These are phyloP conservation scores for Schizopygopsis malacanthus DNA, from an alignment of 2,797 vertebrate species.

Conservation along the genomic window DNA sequence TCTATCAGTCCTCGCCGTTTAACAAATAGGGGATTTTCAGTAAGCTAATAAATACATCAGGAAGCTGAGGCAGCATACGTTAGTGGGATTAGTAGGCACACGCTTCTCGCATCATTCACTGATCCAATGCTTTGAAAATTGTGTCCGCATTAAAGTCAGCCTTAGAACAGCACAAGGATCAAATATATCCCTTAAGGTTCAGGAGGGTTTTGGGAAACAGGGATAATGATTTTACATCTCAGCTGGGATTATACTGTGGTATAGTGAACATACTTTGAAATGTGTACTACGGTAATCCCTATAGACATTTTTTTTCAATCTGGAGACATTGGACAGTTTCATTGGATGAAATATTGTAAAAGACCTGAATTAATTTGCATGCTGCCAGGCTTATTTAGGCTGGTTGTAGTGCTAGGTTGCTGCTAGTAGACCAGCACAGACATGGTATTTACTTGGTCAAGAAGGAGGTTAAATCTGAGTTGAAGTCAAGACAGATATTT, in stretches of 20 bases:
- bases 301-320: neutral
- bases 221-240: conserved; percentile 1
- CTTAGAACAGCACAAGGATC: conserved; percentile 19
- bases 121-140: conserved; percentile 27
- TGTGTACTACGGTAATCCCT: neutral
- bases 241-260: neutral
- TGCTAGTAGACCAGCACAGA: too few relatives aligned
- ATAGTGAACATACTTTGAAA: neutral
- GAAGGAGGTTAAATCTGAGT: neutral
- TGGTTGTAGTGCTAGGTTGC: neutral
- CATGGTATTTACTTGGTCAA: neutral
- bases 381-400: neutral
- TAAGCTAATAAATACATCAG: conserved; percentile 55
- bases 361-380: neutral
- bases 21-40: conserved; percentile 56
- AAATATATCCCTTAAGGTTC: conserved; percentile 20
- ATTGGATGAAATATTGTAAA: neutral
- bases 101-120: neutral
- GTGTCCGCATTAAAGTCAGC: conserved; percentile 28
- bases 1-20: conserved; percentile 53
- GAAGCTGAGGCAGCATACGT: conserved; percentile 32
- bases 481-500: neutral
- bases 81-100: conserved; percentile 45
- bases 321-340: neutral
- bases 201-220: neutral